A percentile compares a stretch with the other conserved stretches of the same genome.
phyloP scores from a whole-genome alignment of 2,888 invertebrate species.

The Malacosoma neustria region DNA sequence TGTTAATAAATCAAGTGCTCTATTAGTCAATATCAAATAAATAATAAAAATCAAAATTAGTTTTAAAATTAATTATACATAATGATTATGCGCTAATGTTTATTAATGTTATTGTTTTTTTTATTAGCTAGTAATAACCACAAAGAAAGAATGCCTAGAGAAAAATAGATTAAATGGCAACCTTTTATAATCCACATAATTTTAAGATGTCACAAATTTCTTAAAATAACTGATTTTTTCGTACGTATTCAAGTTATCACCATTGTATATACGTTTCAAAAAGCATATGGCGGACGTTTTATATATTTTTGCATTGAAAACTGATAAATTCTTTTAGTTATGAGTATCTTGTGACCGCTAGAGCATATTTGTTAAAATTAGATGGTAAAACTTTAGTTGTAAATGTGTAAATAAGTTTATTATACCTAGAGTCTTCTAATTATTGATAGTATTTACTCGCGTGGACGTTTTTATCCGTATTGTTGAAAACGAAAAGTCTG shows the following conservation, averaged over 20 bases:
- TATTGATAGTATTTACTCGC: constrained; percentile 73
- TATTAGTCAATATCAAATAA: too few relatives aligned
- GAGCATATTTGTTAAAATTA: constrained; percentile 71
- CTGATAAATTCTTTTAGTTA: constrained; percentile 75
- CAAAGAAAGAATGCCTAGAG: constrained; percentile 7
- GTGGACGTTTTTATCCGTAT: constrained; percentile 76
- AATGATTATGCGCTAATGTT: too few relatives aligned
- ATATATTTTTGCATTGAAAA: constrained; percentile 76
- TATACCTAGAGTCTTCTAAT: constrained; percentile 68
- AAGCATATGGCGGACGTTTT: constrained; percentile 76
- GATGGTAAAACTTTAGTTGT: constrained; percentile 69
- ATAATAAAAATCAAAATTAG: too few relatives aligned
- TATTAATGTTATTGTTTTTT: too few relatives aligned
- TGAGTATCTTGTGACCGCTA: constrained; percentile 72
- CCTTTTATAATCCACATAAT: constrained; percentile 46
- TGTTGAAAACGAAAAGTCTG: constrained; percentile 77
- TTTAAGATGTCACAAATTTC: constrained; percentile 16
- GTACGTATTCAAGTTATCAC: constrained; percentile 22
- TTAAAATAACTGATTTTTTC: constrained; percentile 1
- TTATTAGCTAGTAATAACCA: constrained; percentile 1
- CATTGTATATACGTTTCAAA: constrained; percentile 61
- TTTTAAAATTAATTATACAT: too few relatives aligned
- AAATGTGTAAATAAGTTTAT: constrained; percentile 74
- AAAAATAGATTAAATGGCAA: constrained; percentile 57
- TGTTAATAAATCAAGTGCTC: too few relatives aligned